phyloP scores from a whole-genome alignment of 2,797 vertebrate genomes.

The Xiphophorus birchmanni region DNA sequence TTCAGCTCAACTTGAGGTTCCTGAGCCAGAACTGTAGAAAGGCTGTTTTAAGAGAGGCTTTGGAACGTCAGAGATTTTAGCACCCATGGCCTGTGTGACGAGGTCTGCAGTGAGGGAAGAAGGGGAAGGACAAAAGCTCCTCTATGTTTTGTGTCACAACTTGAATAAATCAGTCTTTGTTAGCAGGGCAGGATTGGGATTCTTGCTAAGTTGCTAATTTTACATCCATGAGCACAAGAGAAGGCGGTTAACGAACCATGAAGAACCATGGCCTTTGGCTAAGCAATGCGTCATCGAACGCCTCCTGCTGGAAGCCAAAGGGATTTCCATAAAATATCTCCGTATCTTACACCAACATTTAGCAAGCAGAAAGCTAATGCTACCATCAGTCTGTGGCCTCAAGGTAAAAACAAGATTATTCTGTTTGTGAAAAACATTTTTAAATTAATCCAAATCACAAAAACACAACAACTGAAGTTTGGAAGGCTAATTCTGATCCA shows the following conservation, averaged over 20 bases:
- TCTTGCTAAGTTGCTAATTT: slow-evolving; percentile 96
- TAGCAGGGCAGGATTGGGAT: slow-evolving; percentile 91
- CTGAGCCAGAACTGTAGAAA: slow-evolving; percentile 86
- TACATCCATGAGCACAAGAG: slow-evolving; percentile 76
- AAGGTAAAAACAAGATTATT: slow-evolving; percentile 25
- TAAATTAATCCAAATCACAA: background rate
- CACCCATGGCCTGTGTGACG: slow-evolving; percentile 89
- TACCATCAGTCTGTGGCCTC: slow-evolving; percentile 13
- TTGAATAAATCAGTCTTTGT: slow-evolving; percentile 95
- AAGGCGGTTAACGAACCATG: slow-evolving; percentile 57
- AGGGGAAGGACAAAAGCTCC: slow-evolving; percentile 86
- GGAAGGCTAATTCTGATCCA: background rate
- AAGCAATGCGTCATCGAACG: slow-evolving; percentile 45
- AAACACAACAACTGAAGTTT: background rate
- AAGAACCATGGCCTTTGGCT: slow-evolving; percentile 65
- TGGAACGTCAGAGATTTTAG: slow-evolving; percentile 86
- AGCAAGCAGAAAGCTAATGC: background rate
- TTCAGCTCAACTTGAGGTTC: slow-evolving; percentile 82
- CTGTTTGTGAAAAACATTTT: slow-evolving; percentile 8
- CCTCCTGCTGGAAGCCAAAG: slow-evolving; percentile 49
- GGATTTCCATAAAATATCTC: slow-evolving; percentile 50
- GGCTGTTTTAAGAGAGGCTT: slow-evolving; percentile 86
- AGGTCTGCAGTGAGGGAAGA: slow-evolving; percentile 69
- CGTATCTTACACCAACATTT: slow-evolving; percentile 25
- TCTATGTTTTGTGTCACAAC: slow-evolving; percentile 86